Evolutionary conservation across 2,113 vertebrate species (phyloP).

Genomic region (Cryptomyrus ogoouensis): DNA sequence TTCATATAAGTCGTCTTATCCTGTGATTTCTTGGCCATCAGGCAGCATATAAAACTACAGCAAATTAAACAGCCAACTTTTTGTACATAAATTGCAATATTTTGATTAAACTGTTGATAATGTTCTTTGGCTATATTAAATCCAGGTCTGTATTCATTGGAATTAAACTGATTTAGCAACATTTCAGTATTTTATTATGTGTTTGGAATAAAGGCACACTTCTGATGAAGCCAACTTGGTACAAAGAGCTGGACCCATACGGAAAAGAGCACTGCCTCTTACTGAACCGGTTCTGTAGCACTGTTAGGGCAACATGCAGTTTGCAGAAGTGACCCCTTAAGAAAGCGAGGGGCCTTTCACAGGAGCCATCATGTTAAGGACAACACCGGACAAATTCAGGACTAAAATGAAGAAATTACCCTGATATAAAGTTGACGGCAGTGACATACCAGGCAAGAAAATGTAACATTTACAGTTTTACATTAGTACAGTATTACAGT

Average conservation of each 20-base stretch:
- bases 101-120: neutral
- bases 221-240: neutral
- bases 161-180: neutral
- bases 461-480: neutral
- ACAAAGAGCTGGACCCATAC: neutral
- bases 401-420: neutral
- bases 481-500: neutral
- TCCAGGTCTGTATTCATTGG: neutral
- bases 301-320: neutral
- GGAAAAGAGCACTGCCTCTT: neutral
- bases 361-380: neutral
- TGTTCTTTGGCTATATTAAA: neutral
- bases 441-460: neutral
- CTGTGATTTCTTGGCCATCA: neutral
- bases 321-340: neutral
- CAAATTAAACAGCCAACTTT: neutral
- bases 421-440: neutral
- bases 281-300: neutral
- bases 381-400: neutral
- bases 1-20: neutral
- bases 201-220: neutral
- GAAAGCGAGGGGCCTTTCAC: neutral
- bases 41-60: neutral
- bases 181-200: neutral
- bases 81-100: neutral